Conservation (phyloP, 2,113 vertebrate genomes). For the Columba janthina region DNA sequence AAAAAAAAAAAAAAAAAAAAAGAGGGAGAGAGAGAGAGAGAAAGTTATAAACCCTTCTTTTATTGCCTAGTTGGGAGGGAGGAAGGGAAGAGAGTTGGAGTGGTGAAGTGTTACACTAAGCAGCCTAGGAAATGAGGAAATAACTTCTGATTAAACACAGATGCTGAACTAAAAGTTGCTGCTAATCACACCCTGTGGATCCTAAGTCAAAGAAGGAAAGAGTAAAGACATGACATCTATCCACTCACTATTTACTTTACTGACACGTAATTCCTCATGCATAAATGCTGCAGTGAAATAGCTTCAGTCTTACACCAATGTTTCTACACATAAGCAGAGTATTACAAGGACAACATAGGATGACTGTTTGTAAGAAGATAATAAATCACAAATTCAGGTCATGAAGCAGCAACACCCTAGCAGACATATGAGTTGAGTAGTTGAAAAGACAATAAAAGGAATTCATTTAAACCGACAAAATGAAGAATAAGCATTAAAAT, state of each 20-base stretch:
- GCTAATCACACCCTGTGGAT: slow-evolving; percentile 57
- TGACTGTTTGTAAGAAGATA: neutral
- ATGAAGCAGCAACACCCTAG: neutral
- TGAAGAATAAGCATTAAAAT: neutral
- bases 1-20: neutral
- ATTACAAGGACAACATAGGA: slow-evolving; percentile 10
- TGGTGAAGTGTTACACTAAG: slow-evolving; percentile 58
- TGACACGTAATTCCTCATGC: neutral
- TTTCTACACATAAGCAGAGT: slow-evolving; percentile 37
- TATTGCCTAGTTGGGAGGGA: slow-evolving; percentile 11
- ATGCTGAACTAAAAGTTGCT: slow-evolving; percentile 64
- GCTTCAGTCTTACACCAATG: slow-evolving; percentile 39
- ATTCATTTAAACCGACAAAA: neutral
- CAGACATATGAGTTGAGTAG: neutral
- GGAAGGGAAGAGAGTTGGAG: slow-evolving; percentile 51
- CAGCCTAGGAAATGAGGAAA: slow-evolving; percentile 69
- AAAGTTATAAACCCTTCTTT: slow-evolving; percentile 37
- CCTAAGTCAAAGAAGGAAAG: slow-evolving; percentile 28
- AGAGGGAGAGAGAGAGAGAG: neutral
- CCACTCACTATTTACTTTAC: neutral
- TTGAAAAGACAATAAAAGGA: neutral
- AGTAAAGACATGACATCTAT: slow-evolving; percentile 8
- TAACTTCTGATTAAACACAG: slow-evolving; percentile 72
- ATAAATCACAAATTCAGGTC: slow-evolving; percentile 48
- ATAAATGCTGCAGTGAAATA: slow-evolving; percentile 12